phyloP scores from a whole-genome alignment of 2,113 vertebrate genomes.

The Lutjanus erythropterus region DNA sequence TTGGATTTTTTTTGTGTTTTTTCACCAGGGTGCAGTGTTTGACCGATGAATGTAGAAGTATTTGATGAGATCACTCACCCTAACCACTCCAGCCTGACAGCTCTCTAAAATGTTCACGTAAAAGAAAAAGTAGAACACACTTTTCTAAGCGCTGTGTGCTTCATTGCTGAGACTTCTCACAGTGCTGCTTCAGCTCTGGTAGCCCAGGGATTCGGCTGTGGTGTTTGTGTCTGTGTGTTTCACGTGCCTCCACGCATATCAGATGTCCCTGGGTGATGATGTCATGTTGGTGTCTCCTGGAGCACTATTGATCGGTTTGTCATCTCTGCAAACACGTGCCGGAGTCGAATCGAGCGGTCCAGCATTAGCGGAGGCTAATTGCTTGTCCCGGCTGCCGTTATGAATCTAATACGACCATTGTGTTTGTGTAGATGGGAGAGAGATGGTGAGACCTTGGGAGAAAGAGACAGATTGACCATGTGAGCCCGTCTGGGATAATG shows the following conservation, averaged over 20 bases:
- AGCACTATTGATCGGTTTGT: slow-evolving; percentile 34
- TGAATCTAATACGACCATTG: slow-evolving; percentile 31
- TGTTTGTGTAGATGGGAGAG: slow-evolving; percentile 21
- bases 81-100: background rate
- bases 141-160: no score
- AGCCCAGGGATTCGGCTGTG: background rate
- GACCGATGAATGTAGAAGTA: background rate
- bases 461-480: slow-evolving; percentile 31
- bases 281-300: background rate
- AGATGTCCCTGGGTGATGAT: slow-evolving; percentile 32
- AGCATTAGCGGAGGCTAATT: slow-evolving; percentile 36
- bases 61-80: background rate
- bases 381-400: slow-evolving; percentile 36
- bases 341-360: background rate
- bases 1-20: background rate
- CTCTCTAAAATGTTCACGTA: no score
- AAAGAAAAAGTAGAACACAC: no score
- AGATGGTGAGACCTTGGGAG: slow-evolving; percentile 1
- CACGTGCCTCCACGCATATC: background rate
- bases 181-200: background rate
- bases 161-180: background rate
- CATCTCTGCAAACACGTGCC: background rate
- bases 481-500: slow-evolving; percentile 57
- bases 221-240: background rate
- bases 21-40: background rate